Conservation (phyloP, 2,888 invertebrate species). For the Idaea dimidiata region DNA sequence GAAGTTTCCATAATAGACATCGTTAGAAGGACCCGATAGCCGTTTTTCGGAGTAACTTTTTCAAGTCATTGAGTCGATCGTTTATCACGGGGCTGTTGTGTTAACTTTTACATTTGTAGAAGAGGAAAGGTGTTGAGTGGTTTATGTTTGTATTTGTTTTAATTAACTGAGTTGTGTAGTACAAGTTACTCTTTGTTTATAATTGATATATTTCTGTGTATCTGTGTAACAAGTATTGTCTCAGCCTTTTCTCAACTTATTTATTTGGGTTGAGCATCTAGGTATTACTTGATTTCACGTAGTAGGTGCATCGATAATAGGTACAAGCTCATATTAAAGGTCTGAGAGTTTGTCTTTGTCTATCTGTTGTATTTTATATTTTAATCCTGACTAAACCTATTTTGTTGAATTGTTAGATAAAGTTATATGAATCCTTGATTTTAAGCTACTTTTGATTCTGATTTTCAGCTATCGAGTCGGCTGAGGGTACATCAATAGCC, state of each 20-base stretch:
- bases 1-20: constrained; percentile 61
- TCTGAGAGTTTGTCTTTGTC: no score
- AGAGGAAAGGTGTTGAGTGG: constrained; percentile 41
- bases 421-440: no score
- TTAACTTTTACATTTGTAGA: constrained; percentile 65
- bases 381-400: no score
- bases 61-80: constrained; percentile 80
- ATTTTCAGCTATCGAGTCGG: no score
- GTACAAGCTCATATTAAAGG: no score
- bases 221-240: neutral
- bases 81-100: constrained; percentile 79
- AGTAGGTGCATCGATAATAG: no score
- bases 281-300: no score
- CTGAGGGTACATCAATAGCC: no score
- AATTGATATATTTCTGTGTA: neutral
- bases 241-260: neutral
- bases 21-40: constrained; percentile 68
- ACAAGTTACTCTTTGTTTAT: neutral
- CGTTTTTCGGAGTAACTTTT: constrained; percentile 73
- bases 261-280: no score
- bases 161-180: neutral
- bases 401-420: no score
- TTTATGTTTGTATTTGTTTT: constrained; percentile 1
- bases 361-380: no score
- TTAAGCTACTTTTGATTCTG: no score